phyloP scores from a whole-genome alignment of 2,888 invertebrate genomes.

The Tanytarsus gracilentus region DNA sequence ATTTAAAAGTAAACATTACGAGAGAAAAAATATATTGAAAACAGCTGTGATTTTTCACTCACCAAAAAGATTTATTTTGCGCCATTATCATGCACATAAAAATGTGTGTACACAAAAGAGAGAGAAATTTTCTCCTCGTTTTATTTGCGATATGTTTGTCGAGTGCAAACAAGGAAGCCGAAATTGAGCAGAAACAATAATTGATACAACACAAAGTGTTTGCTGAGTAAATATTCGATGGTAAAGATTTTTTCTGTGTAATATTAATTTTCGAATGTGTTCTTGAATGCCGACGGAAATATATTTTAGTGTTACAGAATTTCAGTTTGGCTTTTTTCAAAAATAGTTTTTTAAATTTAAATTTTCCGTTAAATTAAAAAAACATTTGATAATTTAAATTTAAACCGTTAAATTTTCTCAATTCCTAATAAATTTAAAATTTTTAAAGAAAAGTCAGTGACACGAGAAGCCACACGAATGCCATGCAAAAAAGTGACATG shows the following conservation, averaged over 20 bases:
- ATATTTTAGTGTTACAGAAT: too few relatives aligned
- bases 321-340: too few relatives aligned
- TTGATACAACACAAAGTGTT: constrained; percentile 28
- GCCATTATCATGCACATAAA: background rate
- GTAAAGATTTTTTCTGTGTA: background rate
- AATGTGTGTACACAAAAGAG: background rate
- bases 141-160: too few relatives aligned
- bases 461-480: constrained; percentile 18
- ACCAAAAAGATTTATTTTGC: constrained; percentile 2
- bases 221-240: background rate
- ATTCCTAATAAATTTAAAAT: too few relatives aligned
- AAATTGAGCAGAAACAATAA: constrained; percentile 22
- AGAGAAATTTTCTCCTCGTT: background rate
- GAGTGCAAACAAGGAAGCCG: constrained; percentile 11
- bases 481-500: background rate
- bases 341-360: too few relatives aligned
- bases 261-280: too few relatives aligned
- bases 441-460: constrained; percentile 28
- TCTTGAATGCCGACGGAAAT: too few relatives aligned
- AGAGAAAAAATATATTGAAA: constrained; percentile 13
- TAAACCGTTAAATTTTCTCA: too few relatives aligned
- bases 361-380: too few relatives aligned
- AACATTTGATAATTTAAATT: too few relatives aligned
- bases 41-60: constrained; percentile 29
- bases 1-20: constrained; percentile 11